A percentile compares a stretch with the other conserved stretches of the same genome.
phyloP scores from a whole-genome alignment of 1,140 invertebrate species.

The Drosophila melanogaster region Release_6_plus_ISO1_MT NC_004354.4:9710501-9711000 shows the following conservation, averaged over 20 bases:
- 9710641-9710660: constrained; percentile 3
- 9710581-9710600: constrained; percentile 32
- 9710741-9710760: constrained; percentile 8
- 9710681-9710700: neutral
- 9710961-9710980: no score
- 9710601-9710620: constrained; percentile 29
- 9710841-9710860: no score
- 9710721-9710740: constrained; percentile 6
- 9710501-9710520: constrained; percentile 1
- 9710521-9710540: constrained; percentile 11
- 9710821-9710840: no score
- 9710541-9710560: neutral
- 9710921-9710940: no score
- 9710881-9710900: no score
- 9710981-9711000: no score
- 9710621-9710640: constrained; percentile 24
- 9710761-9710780: no score
- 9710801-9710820: neutral
- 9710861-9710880: no score
- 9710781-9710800: neutral
- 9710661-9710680: constrained; percentile 9
- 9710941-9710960: no score
- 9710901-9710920: no score
- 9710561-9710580: constrained; percentile 15
- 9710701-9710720: constrained; percentile 8